Evolutionary conservation across 23 tunicate genomes (phyloP), one percentile per base, ranked within the genome.

Genomic region (Diplosoma virens): DNA sequence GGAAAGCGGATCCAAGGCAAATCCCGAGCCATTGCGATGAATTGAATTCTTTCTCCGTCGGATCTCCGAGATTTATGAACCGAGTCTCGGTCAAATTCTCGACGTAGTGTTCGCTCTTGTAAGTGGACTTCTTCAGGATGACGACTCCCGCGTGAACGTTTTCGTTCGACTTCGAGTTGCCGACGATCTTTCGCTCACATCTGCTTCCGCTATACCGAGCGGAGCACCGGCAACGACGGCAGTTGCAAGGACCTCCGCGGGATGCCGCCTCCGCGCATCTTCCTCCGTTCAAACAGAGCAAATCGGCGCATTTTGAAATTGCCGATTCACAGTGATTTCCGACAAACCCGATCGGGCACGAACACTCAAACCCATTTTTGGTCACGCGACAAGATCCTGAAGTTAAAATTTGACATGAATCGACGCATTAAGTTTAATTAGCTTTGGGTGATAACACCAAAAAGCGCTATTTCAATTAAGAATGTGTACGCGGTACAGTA

Each of bases 21-120:
- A 84, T 77, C 0, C 75, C 89, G 34, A 84, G 28, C 89, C 89
- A 84, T 22, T 84, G 89, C 1, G 72, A 27, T 29, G 89, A 23
- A 20, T 9, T 77, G 0, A 69, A 58, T 56, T 24, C 48, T 1
- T 75, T 31, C 6, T 14, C 2, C 6, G 34, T 7, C 17, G 28
- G 34, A 16, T 80, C 34, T 52, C 68, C 33, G 1, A 25, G 18
- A 1, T 47, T 29, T 2, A 80, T 33, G 20, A 80, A 54, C 11
- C 53, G 33, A 25, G 73, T 45, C 29, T 65, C 73, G 9, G 59
- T 61, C 25, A 1, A 32, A 32, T 47, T 41, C 25, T 32, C 32
- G 28, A 36, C 69, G 6, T 9, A 9, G n/a, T 61, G 21, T n/a
- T 18, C 21, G 50, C 50, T 41, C 14, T 14, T 41, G 50, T 41